These are phyloP conservation scores for Tetramorium bicarinatum DNA, from an alignment of 2,888 invertebrate species.

Conservation along the genomic window DNA sequence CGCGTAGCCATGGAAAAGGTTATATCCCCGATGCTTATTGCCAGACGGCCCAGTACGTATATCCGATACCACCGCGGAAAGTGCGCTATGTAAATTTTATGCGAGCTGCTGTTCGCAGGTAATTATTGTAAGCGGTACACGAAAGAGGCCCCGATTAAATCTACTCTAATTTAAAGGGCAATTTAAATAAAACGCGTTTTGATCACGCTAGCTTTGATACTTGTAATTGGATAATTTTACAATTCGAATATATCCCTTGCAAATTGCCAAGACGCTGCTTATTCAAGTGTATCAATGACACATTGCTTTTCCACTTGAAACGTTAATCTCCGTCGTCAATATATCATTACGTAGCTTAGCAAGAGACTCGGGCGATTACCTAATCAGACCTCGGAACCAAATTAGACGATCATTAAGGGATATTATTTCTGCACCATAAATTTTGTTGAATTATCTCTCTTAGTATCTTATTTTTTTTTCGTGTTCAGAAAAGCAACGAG, in stretches of 20 bases:
- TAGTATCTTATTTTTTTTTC: background rate
- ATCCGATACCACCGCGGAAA: constrained; percentile 55
- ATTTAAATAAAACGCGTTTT: constrained; percentile 27
- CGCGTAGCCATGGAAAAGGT: background rate
- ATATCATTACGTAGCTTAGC: background rate
- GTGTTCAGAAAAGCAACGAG: background rate
- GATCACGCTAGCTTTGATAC: constrained; percentile 1
- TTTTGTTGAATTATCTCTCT: background rate
- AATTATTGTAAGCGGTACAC: constrained; percentile 76
- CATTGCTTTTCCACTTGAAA: constrained; percentile 1
- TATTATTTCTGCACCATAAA: constrained; percentile 31
- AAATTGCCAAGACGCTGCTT: constrained; percentile 4
- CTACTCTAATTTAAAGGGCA: constrained; percentile 58
- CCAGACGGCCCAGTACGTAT: constrained; percentile 16
- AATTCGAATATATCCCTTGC: constrained; percentile 32
- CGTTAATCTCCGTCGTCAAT: background rate
- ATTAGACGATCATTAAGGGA: constrained; percentile 19
- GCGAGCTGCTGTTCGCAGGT: constrained; percentile 74
- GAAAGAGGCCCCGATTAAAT: constrained; percentile 79
- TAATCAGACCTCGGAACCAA: background rate
- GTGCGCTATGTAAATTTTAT: constrained; percentile 80
- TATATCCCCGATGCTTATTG: constrained; percentile 6
- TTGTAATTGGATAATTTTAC: constrained; percentile 32
- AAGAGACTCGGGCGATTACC: background rate
- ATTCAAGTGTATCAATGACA: background rate